phyloP scores from a whole-genome alignment of 2,797 vertebrate genomes.

The Ambastaia sidthimunki region DNA sequence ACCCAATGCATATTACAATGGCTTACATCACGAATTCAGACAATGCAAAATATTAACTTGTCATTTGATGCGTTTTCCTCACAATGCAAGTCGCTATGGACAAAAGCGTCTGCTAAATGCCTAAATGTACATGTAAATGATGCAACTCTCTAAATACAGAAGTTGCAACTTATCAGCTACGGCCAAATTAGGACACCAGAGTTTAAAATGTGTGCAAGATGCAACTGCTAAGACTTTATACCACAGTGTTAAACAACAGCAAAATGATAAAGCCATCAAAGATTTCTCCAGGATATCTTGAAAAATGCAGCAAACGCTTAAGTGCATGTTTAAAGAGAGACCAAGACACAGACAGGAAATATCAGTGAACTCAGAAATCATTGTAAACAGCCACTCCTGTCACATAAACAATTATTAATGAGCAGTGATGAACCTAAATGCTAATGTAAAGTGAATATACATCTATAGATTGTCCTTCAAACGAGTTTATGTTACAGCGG shows the following conservation, averaged over 20 bases:
- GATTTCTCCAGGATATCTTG: background rate
- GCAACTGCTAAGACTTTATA: slow-evolving; percentile 1
- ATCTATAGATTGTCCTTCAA: background rate
- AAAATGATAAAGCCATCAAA: slow-evolving; percentile 1
- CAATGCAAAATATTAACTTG: background rate
- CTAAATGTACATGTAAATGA: too few relatives aligned
- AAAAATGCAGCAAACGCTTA: background rate
- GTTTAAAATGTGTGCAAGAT: background rate
- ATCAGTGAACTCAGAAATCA: background rate
- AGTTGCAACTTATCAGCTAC: background rate
- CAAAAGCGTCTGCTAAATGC: too few relatives aligned
- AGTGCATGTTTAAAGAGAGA: background rate
- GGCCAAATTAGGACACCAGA: slow-evolving; percentile 7
- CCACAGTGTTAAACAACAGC: slow-evolving; percentile 6
- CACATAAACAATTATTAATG: slow-evolving; percentile 17
- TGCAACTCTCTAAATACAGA: background rate
- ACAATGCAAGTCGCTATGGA: too few relatives aligned
- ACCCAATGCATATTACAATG: slow-evolving; percentile 22
- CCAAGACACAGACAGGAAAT: slow-evolving; percentile 12
- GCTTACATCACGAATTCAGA: background rate
- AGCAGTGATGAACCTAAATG: background rate
- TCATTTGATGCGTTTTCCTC: background rate
- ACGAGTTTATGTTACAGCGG: slow-evolving; percentile 20
- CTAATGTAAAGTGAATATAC: slow-evolving; percentile 3
- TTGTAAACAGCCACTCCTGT: background rate